Evolutionary conservation across 2,113 vertebrate genomes (phyloP), one percentile per base, ranked within the genome.

Genomic region (Todiramphus saurophagus): DNA sequence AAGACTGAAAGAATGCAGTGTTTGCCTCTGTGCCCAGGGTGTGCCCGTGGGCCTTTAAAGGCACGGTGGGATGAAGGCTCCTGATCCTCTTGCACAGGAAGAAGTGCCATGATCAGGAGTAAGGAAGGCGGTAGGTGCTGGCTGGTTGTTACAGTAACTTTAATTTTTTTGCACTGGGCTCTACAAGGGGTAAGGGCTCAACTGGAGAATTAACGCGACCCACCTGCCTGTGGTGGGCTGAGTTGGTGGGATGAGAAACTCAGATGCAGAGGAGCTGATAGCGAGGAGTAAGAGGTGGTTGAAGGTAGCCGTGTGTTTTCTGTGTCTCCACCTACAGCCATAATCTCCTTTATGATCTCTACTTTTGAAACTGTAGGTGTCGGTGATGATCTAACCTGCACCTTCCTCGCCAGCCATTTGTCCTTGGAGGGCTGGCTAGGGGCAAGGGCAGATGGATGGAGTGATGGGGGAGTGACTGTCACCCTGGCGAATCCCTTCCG

Each of bases 311-410:
- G 60, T 30, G 15, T 48, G 43, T 76, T 89, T 84, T 59, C 78
- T 78, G 20, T 7, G 1, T 72, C 87, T 89, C 74, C 83, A 16
- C 76, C 86, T 86, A 66, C 75, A 80, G 28, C 27, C 74, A 27
- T 51, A 93, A 96, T 90, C 92, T 95, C 51, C 46, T 44, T 68
- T 86, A 67, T 87, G 39, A 96, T 94, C 88, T 96, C 79, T 81
- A 18, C 76, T 93, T 90, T 94, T 1, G 8, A 96, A 97, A 96
- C 69, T 21, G 76, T 41, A 93, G 90, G 83, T 83, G 94, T 46
- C 92, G 83, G 56, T 70, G 86, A 81, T 91, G 93, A 96, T 68
- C 89, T 93, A 95, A 94, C 72, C 77, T 86, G 83, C 89, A 89
- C 89, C 83, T 94, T 94, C 81, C 94, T 81, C 1, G 10, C 31